A percentile compares a stretch with the other conserved stretches of the same genome.
These are phyloP conservation scores for Herpailurus yagouaroundi DNA, from an alignment of 2,113 vertebrate species.

Conservation along the genomic window DNA sequence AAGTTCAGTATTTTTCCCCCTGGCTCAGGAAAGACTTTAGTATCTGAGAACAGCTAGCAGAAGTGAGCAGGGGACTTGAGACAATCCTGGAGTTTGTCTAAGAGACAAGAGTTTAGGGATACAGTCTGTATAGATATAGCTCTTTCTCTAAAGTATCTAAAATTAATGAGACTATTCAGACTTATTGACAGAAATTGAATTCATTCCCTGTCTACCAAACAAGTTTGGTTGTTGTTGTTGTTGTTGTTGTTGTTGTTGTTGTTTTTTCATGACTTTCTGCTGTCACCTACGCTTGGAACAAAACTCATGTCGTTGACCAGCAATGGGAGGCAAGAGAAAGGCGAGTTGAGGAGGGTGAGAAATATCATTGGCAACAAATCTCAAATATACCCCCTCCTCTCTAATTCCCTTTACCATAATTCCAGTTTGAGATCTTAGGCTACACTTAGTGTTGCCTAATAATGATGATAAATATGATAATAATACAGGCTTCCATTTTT, in stretches of 20 bases:
- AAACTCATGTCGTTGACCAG: neutral
- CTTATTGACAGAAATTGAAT: neutral
- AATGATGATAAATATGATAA: neutral
- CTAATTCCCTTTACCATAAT: neutral
- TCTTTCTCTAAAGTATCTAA: constrained; percentile 14
- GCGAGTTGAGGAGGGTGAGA: neutral
- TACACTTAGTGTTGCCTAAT: neutral
- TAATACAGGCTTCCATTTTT: neutral
- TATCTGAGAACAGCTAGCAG: neutral
- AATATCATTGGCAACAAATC: neutral
- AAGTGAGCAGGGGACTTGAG: neutral
- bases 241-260: too few relatives aligned
- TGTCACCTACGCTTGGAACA: neutral
- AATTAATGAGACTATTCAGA: neutral
- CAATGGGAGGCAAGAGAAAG: neutral
- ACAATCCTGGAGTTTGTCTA: neutral
- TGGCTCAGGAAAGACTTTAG: neutral
- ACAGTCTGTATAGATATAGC: neutral
- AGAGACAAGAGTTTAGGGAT: neutral
- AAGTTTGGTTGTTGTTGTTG: neutral
- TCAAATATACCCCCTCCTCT: neutral
- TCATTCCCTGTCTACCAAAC: neutral
- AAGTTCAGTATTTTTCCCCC: neutral
- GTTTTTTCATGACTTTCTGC: neutral
- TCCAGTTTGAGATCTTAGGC: neutral